Base-by-base conservation (phyloP, 2,888 invertebrate genomes). In the Dicranocentrus wangi region DNA sequence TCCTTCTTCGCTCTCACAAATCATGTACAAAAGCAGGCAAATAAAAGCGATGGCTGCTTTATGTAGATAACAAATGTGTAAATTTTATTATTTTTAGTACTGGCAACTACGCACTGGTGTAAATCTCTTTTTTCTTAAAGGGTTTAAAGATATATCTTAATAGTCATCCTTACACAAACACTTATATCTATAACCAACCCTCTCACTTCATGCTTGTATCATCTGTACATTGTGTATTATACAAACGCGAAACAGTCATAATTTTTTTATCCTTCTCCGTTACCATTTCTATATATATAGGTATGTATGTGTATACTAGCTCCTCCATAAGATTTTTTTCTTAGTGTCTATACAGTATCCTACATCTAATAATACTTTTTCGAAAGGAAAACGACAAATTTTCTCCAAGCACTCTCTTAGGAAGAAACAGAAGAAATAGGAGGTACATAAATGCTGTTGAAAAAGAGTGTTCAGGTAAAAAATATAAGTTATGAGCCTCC, bases 361-460 rank as follows among this genome's bases (percentile, higher is more conserved):
- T 75, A 66, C 27, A 66, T 68, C 76, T 76, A 76, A 76, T 76
- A 76, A 76, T 76, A 76, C 76, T 75, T 76, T 73, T 66, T 43
- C 58, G 32, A 58, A 21, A 47, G 55, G 66, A 47, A 66, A 75
- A 17, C 39, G 43, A 58, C 55, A 58, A 19, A 23, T 73, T 65
- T 53, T 60, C 47, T 72, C 21, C 19, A 69, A 25, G 10, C 19
- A 55, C 7, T 32, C 32, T 32, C 32, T 10, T 10, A 47, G 47
- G 47, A n/a, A 47, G 42, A 23, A 69, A 23, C 53, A 42, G 39
- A 23, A 25, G 51, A 28, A 17, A n/a, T 32, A 63, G 17, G 1
- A 39, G 7, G 32, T 68, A 8, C 21, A 39, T 32, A 61, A 55
- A 66, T 65, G 43, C 65, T 43, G 25, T 1, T 39, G 21, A 27